Percentiles rank a stretch among this genome's conserved stretches.
phyloP scores from a whole-genome alignment of 2,797 vertebrate genomes.

The Aselliscus stoliczkanus region DNA sequence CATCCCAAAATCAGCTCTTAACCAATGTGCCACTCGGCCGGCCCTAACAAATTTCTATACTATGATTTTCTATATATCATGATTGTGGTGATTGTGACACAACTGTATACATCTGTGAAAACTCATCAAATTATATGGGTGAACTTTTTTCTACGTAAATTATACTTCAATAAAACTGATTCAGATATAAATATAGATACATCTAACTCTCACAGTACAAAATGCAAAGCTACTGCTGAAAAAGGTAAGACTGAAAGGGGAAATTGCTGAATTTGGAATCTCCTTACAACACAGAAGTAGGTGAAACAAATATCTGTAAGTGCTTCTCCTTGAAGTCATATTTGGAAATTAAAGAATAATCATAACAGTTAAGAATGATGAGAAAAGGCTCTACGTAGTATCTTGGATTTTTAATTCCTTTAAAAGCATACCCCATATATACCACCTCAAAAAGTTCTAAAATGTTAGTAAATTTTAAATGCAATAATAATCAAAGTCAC shows the following conservation, averaged over 20 bases:
- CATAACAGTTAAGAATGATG: not conserved
- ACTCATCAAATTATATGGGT: not conserved
- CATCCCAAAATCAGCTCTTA: too few relatives aligned
- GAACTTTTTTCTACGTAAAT: not conserved
- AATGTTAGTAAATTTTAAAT: not conserved
- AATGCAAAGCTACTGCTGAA: not conserved
- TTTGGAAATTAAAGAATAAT: slow-evolving; percentile 17
- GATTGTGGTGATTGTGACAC: not conserved
- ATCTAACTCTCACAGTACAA: not conserved
- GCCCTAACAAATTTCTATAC: not conserved
- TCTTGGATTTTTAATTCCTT: not conserved
- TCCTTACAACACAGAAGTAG: not conserved
- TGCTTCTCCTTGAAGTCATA: not conserved
- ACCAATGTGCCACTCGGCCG: too few relatives aligned
- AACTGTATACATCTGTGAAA: not conserved
- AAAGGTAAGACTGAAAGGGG: not conserved
- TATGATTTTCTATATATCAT: not conserved
- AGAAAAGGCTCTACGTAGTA: not conserved
- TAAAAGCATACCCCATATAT: not conserved
- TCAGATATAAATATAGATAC: not conserved
- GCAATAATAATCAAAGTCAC: not conserved
- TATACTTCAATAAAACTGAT: not conserved
- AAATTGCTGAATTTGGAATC: not conserved
- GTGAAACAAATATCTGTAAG: not conserved
- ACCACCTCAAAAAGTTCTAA: not conserved